A percentile compares a stretch with the other conserved stretches of the same genome.
phyloP scores from a whole-genome alignment of 2,888 invertebrate genomes.

The Corbicula japonica region DNA sequence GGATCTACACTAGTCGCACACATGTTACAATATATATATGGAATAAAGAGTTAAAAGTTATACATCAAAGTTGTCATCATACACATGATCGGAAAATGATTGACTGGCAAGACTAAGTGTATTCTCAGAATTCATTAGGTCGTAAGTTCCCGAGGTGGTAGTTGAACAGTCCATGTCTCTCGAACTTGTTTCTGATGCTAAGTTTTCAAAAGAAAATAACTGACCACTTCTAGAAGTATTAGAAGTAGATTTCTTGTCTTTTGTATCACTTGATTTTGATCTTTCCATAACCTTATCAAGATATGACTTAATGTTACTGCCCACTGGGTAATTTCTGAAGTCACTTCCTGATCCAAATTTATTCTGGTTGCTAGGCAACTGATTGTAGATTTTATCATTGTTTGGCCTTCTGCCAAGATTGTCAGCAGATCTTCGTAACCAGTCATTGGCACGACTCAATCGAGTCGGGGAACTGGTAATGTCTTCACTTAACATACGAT shows the following conservation, averaged over 20 bases:
- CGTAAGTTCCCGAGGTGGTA: conserved; percentile 10
- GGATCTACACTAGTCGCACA: too few species aligned
- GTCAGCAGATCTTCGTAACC: conserved; percentile 48
- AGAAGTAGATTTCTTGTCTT: background rate
- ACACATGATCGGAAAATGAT: conserved; percentile 21
- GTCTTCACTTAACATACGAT: conserved; percentile 31
- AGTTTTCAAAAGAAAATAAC: conserved; percentile 2
- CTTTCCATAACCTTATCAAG: conserved; percentile 21
- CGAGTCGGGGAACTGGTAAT: conserved; percentile 1
- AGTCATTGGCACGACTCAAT: conserved; percentile 15
- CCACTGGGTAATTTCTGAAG: conserved; percentile 32
- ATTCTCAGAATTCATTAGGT: conserved; percentile 4
- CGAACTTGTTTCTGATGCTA: background rate
- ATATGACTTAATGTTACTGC: conserved; percentile 23
- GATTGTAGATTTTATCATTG: conserved; percentile 37
- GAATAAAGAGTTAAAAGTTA: conserved; percentile 2
- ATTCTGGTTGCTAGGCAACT: conserved; percentile 44
- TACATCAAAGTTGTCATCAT: conserved; percentile 38
- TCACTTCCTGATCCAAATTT: conserved; percentile 22
- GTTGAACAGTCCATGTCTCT: conserved; percentile 16
- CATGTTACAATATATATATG: too few species aligned
- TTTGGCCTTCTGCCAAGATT: conserved; percentile 20
- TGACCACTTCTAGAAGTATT: conserved; percentile 5
- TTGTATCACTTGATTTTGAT: conserved; percentile 17
- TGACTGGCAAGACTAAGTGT: conserved; percentile 5